phyloP scores from a whole-genome alignment of 2,888 invertebrate genomes.

The Orthosia cruda region DNA sequence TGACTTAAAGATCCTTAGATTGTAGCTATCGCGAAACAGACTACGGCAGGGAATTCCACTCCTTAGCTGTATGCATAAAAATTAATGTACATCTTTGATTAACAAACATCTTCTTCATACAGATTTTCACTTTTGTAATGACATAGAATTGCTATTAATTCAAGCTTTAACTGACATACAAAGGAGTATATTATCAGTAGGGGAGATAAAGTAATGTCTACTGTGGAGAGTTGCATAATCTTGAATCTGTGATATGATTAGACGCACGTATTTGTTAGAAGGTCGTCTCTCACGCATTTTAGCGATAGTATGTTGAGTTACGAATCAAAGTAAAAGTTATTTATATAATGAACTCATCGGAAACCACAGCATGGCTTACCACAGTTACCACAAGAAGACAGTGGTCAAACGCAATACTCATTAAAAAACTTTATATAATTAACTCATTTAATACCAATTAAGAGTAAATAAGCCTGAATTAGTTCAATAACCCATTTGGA shows the following conservation, averaged over 20 bases:
- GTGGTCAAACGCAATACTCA: not conserved
- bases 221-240: slow-evolving; percentile 58
- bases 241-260: slow-evolving; percentile 61
- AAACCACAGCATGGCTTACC: not conserved
- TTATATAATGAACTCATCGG: not conserved
- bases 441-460: slow-evolving; percentile 3
- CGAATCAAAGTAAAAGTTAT: slow-evolving; percentile 1
- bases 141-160: slow-evolving; percentile 10
- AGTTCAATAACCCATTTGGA: slow-evolving; percentile 15
- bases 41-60: no score
- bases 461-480: not conserved
- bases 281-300: slow-evolving; percentile 42
- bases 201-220: slow-evolving; percentile 52
- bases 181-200: slow-evolving; percentile 56
- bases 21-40: no score
- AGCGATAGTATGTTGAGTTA: not conserved
- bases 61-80: no score
- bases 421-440: not conserved
- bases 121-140: no score
- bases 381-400: not conserved
- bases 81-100: no score
- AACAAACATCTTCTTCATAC: no score
- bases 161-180: slow-evolving; percentile 36
- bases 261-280: slow-evolving; percentile 51
- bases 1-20: no score